Evolutionary conservation across 2,888 invertebrate species (phyloP), one percentile per base, ranked within the genome.

Genomic region (Eristalinus sepulchralis): DNA sequence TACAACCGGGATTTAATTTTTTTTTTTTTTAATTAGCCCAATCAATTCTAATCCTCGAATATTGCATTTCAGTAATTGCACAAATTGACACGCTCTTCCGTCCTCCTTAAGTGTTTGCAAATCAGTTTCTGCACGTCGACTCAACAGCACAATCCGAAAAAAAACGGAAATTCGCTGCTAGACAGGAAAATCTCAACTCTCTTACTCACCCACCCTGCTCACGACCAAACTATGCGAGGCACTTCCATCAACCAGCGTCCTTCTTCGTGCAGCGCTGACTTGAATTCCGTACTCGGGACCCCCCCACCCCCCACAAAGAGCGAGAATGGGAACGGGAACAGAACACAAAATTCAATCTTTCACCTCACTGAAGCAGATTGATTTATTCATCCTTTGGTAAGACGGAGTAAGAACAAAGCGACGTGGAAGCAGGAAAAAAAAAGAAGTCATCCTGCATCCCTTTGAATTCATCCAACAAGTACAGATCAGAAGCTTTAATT

Each of bases 301-400:
- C 22, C n/a, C n/a, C n/a, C n/a, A n/a, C n/a, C n/a, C n/a, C n/a
- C n/a, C 13, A 31, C 27, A 27, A 27, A 27, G 27, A 5, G 5
- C 27, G 27, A 20, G 59, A 78, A 78, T 70, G 68, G 64, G 24
- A 72, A 76, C 84, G 63, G 60, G 67, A 76, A 76, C 62, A 80
- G 68, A 81, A 82, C 77, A 82, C 77, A 70, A 81, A 85, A 82
- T 85, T 85, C 85, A 85, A 85, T 85, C 85, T 85, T 85, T 81
- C 77, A 85, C 81, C 81, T 85, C 85, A 85, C 81, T 85, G 85
- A 78, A 85, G 85, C 85, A 82, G 85, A 85, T 85, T 85, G 85
- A 85, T 85, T 82, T 85, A 85, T 78, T 82, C 85, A 82, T 85
- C 85, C 85, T 78, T 77, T 85, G 77, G 81, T 78, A 85, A 82